Conservation (phyloP, 2,113 vertebrate species). For the Ia io region DNA sequence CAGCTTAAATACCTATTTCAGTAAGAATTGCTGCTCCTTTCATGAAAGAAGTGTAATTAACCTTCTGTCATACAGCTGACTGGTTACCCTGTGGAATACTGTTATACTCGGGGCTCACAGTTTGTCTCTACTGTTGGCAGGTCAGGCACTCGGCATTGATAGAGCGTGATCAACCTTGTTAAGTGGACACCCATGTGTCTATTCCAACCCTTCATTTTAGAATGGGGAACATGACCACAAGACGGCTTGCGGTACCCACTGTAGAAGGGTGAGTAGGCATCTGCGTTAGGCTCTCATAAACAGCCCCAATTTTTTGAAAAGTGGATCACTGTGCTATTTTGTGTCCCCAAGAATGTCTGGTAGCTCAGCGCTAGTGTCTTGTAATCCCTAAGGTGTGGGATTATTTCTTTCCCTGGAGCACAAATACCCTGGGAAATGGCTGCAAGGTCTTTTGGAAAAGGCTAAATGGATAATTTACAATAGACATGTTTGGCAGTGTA, state of each 20-base stretch:
- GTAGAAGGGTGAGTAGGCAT: not conserved
- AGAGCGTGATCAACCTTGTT: not conserved
- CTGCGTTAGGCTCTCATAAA: not conserved
- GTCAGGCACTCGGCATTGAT: no score
- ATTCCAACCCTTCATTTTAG: not conserved
- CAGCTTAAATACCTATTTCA: not conserved
- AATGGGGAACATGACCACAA: not conserved
- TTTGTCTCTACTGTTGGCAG: not conserved
- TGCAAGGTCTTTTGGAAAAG: not conserved
- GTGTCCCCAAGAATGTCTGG: not conserved
- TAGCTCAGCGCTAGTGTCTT: not conserved
- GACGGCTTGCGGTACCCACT: not conserved
- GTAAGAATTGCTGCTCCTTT: not conserved
- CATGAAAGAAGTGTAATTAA: not conserved
- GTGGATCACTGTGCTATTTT: not conserved
- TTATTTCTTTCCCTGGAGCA: not conserved
- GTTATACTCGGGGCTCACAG: no score
- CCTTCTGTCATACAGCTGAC: not conserved
- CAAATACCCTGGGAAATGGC: not conserved
- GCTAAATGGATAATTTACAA: not conserved
- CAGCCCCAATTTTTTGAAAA: not conserved
- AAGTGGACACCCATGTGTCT: not conserved
- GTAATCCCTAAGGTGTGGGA: not conserved
- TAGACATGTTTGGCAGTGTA: not conserved
- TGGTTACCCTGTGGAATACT: not conserved